Base-by-base conservation (phyloP, 2,888 invertebrate genomes). In the Cataglyphis livida region DNA sequence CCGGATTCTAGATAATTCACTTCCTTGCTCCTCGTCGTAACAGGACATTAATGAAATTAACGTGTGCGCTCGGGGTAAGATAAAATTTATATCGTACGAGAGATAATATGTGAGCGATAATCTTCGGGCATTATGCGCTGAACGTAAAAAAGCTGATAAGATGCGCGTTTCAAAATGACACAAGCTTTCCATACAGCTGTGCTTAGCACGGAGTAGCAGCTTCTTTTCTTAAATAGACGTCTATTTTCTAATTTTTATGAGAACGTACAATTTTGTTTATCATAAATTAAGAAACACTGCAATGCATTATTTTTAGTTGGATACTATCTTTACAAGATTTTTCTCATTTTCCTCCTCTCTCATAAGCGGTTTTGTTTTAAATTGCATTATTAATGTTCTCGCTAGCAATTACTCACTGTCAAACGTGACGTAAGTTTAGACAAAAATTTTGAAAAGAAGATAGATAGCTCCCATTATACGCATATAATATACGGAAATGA, bases 81-180 rank as follows among this genome's bases (percentile, higher is more conserved):
- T 84, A 82, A 87, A 90, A 90, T 90, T 90, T 89, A 90, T 90
- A 86, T 88, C 86, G 85, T 85, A 84, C 71, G 59, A 32, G 78
- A 71, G 44, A 79, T 32, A 71, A 59, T 59, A 79, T 41, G 35
- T 38, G 59, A 59, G 57, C 71, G 59, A 71, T 79, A 71, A 32
- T 71, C 78, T 59, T 79, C 71, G 78, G 12, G 41, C 59, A 32
- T 79, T 79, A 71, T 84, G 82, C 79, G 84, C 71, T 32, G 64
- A 78, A 51, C 44, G 18, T 35, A 51, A 44, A 74, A 61, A 62
- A 51, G 12, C 61, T 21, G 25, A 18, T n/a, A n/a, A 41, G 54
- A 68, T n/a, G 32, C 25, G 18, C 28, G 21, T 68, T 76, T 68
- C 54, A 44, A 48, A 61, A 61, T 28, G 79, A 44, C 59, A 75